These are phyloP conservation scores for Heteromurus nitidus DNA, from an alignment of 2,888 invertebrate genomes.

Conservation along the genomic window DNA sequence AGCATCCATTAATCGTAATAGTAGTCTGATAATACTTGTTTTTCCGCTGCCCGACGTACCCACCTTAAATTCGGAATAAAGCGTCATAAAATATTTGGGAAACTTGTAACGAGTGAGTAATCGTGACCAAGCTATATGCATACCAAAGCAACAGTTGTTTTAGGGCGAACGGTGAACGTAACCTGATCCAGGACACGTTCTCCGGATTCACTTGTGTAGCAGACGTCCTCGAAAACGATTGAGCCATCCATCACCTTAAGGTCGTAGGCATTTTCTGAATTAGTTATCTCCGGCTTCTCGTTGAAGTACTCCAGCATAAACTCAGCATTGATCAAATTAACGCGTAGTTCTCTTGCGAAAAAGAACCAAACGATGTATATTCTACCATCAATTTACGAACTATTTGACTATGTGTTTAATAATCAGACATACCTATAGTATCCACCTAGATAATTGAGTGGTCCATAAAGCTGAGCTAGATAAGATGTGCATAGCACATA, in stretches of 20 bases:
- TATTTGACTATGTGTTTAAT: not conserved
- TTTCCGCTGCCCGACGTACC: conserved; percentile 76
- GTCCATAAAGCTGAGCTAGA: conserved; percentile 78
- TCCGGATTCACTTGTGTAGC: conserved; percentile 76
- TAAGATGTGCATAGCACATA: conserved; percentile 79
- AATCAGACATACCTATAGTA: conserved; percentile 77
- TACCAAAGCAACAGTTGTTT: conserved; percentile 76
- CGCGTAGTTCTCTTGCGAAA: conserved; percentile 27
- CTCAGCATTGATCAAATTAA: conserved; percentile 34
- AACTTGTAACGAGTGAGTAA: too few species aligned
- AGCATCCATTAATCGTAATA: conserved; percentile 78
- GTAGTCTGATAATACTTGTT: conserved; percentile 77
- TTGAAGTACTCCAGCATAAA: conserved; percentile 41
- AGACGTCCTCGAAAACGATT: conserved; percentile 77
- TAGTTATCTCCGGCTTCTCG: conserved; percentile 73
- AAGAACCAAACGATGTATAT: not conserved
- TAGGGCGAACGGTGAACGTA: conserved; percentile 75
- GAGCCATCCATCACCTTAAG: conserved; percentile 75
- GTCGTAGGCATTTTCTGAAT: conserved; percentile 75
- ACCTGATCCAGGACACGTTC: conserved; percentile 73
- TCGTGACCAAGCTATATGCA: conserved; percentile 58
- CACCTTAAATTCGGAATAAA: conserved; percentile 70
- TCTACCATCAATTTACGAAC: not conserved
- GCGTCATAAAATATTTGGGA: too few species aligned
- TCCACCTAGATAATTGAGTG: conserved; percentile 79